phyloP scores from a whole-genome alignment of 2,888 invertebrate genomes.

The Athalia circularis region DNA sequence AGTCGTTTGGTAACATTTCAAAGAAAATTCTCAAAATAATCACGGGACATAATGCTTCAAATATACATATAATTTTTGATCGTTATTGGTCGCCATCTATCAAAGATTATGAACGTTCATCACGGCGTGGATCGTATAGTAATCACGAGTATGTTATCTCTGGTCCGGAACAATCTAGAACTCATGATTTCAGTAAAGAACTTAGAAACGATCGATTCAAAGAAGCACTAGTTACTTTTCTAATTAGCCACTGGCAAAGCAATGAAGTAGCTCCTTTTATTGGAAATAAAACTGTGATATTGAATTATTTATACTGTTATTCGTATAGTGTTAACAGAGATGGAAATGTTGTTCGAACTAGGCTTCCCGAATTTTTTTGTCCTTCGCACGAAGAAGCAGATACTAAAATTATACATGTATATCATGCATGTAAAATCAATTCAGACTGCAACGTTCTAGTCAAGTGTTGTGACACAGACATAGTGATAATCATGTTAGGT shows the following conservation, averaged over 20 bases:
- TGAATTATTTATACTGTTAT: constrained; percentile 2
- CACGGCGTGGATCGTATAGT: constrained; percentile 12
- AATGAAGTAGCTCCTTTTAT: constrained; percentile 36
- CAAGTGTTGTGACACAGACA: background rate
- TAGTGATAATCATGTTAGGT: constrained; percentile 6
- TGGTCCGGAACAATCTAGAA: constrained; percentile 39
- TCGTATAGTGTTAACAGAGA: background rate
- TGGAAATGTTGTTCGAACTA: background rate
- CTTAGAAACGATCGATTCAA: constrained; percentile 47
- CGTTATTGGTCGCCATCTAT: constrained; percentile 47
- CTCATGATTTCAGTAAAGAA: constrained; percentile 42
- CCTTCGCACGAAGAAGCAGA: constrained; percentile 50
- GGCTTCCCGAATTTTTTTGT: constrained; percentile 12
- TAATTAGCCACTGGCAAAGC: constrained; percentile 35
- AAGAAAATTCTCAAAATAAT: constrained; percentile 58
- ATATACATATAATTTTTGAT: constrained; percentile 49
- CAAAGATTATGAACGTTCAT: constrained; percentile 46
- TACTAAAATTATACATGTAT: constrained; percentile 30
- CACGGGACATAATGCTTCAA: constrained; percentile 44
- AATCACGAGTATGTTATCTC: constrained; percentile 36
- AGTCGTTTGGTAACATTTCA: constrained; percentile 61
- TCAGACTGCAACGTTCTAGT: constrained; percentile 9
- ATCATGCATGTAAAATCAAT: constrained; percentile 35
- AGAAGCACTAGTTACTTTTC: constrained; percentile 43
- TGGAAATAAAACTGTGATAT: background rate